phyloP scores from a whole-genome alignment of 2,797 vertebrate species.

The Trachurus trachurus region DNA sequence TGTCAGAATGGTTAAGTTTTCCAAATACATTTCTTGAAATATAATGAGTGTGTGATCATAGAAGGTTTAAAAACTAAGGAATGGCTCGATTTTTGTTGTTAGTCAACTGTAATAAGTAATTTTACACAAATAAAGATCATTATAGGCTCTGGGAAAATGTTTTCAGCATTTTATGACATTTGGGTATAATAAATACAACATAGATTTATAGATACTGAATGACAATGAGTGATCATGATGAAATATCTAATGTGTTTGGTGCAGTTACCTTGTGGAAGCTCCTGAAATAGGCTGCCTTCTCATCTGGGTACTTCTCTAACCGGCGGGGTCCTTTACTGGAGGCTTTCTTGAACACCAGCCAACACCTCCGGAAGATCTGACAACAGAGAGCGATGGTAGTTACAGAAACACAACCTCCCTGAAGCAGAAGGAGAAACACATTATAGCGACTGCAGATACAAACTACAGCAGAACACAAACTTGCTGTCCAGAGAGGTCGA shows the following conservation, averaged over 20 bases:
- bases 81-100: too few species aligned
- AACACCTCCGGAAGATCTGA: slow-evolving; percentile 98
- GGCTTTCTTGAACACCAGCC: slow-evolving; percentile 99
- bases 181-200: not conserved
- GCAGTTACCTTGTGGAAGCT: slow-evolving; percentile 95
- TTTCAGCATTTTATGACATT: not conserved
- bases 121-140: too few species aligned
- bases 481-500: slow-evolving; percentile 8
- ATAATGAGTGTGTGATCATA: not conserved
- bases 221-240: slow-evolving; percentile 6
- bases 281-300: slow-evolving; percentile 98
- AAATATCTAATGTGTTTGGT: not conserved
- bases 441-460: slow-evolving; percentile 30
- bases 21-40: too few species aligned
- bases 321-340: slow-evolving; percentile 98
- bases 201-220: not conserved
- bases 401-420: slow-evolving; percentile 33
- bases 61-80: not conserved
- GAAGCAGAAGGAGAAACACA: slow-evolving; percentile 15
- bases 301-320: slow-evolving; percentile 98
- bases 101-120: too few species aligned
- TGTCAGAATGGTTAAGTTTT: too few species aligned
- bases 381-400: slow-evolving; percentile 62
- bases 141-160: not conserved
- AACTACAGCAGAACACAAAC: slow-evolving; percentile 31